Conservation (phyloP, 2,888 invertebrate genomes). For the Rhimphoctona megacephalus region DNA sequence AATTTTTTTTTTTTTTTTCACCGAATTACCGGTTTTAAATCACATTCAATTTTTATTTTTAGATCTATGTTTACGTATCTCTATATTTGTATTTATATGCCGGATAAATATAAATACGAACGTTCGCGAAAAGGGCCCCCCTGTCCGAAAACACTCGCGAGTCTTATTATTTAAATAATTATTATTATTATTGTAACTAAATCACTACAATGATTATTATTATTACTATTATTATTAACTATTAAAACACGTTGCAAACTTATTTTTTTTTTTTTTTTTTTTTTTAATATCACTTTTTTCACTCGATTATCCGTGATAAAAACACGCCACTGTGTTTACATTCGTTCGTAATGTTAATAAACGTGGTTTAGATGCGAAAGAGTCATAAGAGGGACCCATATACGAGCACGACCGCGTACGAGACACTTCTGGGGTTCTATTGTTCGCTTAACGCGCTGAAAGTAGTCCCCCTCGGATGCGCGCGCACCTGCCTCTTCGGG, state of each 20-base stretch:
- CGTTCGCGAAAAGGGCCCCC: slow-evolving; percentile 55
- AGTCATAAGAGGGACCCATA: slow-evolving; percentile 77
- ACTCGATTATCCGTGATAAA: slow-evolving; percentile 57
- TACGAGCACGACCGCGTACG: slow-evolving; percentile 83
- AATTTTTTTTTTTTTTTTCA: slow-evolving; percentile 18
- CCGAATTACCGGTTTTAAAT: slow-evolving; percentile 28
- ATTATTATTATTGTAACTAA: slow-evolving; percentile 11
- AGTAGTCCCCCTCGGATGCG: slow-evolving; percentile 83
- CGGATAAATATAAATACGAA: slow-evolving; percentile 27
- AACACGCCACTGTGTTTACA: slow-evolving; percentile 74
- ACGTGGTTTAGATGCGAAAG: slow-evolving; percentile 72
- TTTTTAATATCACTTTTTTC: slow-evolving; percentile 22
- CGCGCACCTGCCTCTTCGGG: slow-evolving; percentile 80
- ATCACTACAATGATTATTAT: slow-evolving; percentile 20
- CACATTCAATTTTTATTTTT: slow-evolving; percentile 33
- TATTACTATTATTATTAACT: slow-evolving; percentile 22
- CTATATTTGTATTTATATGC: slow-evolving; percentile 10
- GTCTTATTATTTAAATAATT: slow-evolving; percentile 2
- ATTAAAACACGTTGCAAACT: slow-evolving; percentile 36
- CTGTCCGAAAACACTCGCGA: slow-evolving; percentile 28
- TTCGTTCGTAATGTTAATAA: slow-evolving; percentile 70
- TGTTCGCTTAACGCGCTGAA: slow-evolving; percentile 84
- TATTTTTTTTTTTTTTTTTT: slow-evolving; percentile 1
- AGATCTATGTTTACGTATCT: not conserved
- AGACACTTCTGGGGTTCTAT: slow-evolving; percentile 84